These are phyloP conservation scores for Parnassius orleans DNA, from an alignment of 2,888 invertebrate species.

Conservation along the genomic window DNA sequence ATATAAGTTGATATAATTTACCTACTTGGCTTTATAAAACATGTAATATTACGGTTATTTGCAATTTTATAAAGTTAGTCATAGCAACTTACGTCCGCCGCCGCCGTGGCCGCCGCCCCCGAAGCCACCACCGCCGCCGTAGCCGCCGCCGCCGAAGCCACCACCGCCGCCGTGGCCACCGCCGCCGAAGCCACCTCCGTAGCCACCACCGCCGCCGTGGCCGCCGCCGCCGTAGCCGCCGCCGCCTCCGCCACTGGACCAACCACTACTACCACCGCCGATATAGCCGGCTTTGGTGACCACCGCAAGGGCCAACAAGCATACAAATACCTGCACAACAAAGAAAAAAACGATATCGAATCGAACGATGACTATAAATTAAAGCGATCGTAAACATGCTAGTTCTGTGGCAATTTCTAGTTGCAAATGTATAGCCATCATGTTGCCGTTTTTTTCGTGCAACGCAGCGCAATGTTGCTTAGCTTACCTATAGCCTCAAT, in stretches of 20 bases:
- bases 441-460: too few relatives aligned
- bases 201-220: constrained; percentile 35
- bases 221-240: constrained; percentile 40
- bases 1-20: too few relatives aligned
- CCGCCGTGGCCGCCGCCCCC: constrained; percentile 41
- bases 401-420: too few relatives aligned
- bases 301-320: constrained; percentile 65
- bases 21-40: too few relatives aligned
- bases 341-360: background rate
- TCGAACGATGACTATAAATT: too few relatives aligned
- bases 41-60: too few relatives aligned
- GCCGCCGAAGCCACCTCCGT: constrained; percentile 38
- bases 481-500: too few relatives aligned
- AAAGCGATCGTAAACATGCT: too few relatives aligned
- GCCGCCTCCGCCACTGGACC: constrained; percentile 41
- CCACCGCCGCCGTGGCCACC: constrained; percentile 36
- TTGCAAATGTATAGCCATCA: too few relatives aligned
- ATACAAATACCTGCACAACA: constrained; percentile 64
- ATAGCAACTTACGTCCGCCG: constrained; percentile 37
- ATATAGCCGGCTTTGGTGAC: constrained; percentile 64
- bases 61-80: background rate
- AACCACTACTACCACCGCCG: constrained; percentile 51
- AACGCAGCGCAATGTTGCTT: too few relatives aligned
- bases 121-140: constrained; percentile 28
- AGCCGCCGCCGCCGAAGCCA: constrained; percentile 40